Conservation (phyloP, 2,888 invertebrate genomes). For the Dasypogon diadema region DNA sequence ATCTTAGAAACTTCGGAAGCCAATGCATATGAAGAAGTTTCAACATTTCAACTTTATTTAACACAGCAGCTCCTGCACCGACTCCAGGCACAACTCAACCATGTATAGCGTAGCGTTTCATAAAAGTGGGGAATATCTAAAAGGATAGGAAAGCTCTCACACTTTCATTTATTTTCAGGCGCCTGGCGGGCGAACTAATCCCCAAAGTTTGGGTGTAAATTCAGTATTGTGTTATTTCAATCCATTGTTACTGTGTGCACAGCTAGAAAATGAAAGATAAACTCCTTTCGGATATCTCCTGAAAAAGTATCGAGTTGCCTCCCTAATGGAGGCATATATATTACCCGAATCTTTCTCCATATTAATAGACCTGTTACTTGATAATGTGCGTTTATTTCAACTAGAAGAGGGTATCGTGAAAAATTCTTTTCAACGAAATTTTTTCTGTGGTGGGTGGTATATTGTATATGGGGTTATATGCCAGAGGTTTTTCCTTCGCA, state of each 20-base stretch:
- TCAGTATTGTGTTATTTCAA: slow-evolving; percentile 19
- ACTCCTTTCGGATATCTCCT: not conserved
- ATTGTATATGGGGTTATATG: not conserved
- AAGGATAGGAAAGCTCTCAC: not conserved
- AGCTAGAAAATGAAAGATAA: slow-evolving; percentile 34
- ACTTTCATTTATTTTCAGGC: slow-evolving; percentile 18
- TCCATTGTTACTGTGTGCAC: slow-evolving; percentile 2
- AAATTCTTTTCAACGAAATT: too few species aligned
- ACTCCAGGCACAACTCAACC: too few species aligned
- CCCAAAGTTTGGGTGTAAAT: slow-evolving; percentile 16
- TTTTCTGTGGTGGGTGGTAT: not conserved
- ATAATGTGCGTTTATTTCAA: not conserved
- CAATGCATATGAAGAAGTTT: slow-evolving; percentile 11
- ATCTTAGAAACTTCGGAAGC: not conserved
- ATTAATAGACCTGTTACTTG: slow-evolving; percentile 46
- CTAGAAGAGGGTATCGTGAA: too few species aligned
- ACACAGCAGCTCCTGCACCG: not conserved
- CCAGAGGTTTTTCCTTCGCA: not conserved
- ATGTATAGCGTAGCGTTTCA: too few species aligned
- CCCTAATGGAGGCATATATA: not conserved
- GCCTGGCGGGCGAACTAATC: slow-evolving; percentile 30
- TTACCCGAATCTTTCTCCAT: not conserved
- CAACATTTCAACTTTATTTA: slow-evolving; percentile 10
- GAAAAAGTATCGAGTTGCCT: slow-evolving; percentile 20
- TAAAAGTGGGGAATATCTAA: not conserved